Evolutionary conservation across 2,888 invertebrate species (phyloP).

Genomic region (Ornithoptera alexandrae): DNA sequence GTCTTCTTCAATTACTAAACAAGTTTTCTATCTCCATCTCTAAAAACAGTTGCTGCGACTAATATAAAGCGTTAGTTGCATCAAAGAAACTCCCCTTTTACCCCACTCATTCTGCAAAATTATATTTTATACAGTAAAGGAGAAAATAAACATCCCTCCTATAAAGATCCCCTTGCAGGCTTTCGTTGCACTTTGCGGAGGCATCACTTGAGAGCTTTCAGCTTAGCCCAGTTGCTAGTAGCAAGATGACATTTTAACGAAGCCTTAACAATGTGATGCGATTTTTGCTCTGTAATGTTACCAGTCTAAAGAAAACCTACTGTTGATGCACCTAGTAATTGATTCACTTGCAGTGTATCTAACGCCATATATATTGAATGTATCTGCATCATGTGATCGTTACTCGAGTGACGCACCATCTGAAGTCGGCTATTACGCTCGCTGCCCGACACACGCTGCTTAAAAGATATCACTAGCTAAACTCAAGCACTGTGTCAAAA

Average conservation of each 20-base stretch:
- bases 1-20: no score
- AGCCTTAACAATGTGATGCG: constrained; percentile 30
- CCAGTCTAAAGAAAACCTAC: constrained; percentile 14
- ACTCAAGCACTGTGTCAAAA: no score
- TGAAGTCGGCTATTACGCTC: no score
- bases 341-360: constrained; percentile 5
- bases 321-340: constrained; percentile 9
- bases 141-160: constrained; percentile 33
- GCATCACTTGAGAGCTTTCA: constrained; percentile 30
- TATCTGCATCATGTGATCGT: no score
- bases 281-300: constrained; percentile 26
- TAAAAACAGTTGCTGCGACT: not conserved
- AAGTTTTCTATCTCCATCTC: not conserved
- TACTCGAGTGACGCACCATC: no score
- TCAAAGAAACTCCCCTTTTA: constrained; percentile 27
- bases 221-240: constrained; percentile 30
- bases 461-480: no score
- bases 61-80: not conserved
- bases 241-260: constrained; percentile 31
- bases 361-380: not conserved
- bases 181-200: constrained; percentile 30
- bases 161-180: constrained; percentile 29
- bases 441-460: no score
- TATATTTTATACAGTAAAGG: constrained; percentile 33
- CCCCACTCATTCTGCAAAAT: constrained; percentile 20